Conservation (phyloP, 2,113 vertebrate genomes). For the Gracilinanus agilis region DNA sequence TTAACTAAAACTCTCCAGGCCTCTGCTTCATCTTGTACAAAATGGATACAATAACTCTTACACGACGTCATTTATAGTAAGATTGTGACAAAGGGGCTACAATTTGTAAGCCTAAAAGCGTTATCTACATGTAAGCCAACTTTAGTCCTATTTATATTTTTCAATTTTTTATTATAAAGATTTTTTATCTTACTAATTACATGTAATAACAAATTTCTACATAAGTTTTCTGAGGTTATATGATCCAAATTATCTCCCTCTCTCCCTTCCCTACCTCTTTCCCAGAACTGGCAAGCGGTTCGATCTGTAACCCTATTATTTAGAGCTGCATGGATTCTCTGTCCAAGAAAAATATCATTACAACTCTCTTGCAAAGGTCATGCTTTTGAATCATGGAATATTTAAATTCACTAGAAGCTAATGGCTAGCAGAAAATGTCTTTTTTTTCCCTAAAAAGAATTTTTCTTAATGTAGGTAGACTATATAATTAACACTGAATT, state of each 20-base stretch:
- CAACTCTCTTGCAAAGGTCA: not conserved
- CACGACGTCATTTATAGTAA: not conserved
- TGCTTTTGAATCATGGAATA: not conserved
- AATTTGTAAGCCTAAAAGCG: not conserved
- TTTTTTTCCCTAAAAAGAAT: too few relatives aligned
- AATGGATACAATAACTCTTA: not conserved
- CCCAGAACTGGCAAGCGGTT: too few relatives aligned
- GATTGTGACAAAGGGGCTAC: not conserved
- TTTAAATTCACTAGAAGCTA: not conserved
- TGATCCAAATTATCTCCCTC: too few relatives aligned
- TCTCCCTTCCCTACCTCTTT: too few relatives aligned
- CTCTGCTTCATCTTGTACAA: not conserved
- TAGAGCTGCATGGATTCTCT: not conserved
- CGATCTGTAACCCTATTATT: not conserved
- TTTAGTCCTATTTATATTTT: too few relatives aligned
- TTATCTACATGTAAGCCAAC: not conserved
- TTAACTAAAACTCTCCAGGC: not conserved
- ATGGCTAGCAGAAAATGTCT: not conserved
- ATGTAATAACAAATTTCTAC: too few relatives aligned
- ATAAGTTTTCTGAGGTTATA: too few relatives aligned
- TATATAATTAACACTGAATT: too few relatives aligned
- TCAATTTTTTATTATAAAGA: too few relatives aligned
- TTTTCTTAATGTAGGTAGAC: too few relatives aligned
- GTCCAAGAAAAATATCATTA: not conserved
- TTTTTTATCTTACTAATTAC: too few relatives aligned